Evolutionary conservation across 1,140 invertebrate genomes (phyloP), one percentile per base, ranked within the genome.

Genomic region (Cryptotermes secundus): DNA sequence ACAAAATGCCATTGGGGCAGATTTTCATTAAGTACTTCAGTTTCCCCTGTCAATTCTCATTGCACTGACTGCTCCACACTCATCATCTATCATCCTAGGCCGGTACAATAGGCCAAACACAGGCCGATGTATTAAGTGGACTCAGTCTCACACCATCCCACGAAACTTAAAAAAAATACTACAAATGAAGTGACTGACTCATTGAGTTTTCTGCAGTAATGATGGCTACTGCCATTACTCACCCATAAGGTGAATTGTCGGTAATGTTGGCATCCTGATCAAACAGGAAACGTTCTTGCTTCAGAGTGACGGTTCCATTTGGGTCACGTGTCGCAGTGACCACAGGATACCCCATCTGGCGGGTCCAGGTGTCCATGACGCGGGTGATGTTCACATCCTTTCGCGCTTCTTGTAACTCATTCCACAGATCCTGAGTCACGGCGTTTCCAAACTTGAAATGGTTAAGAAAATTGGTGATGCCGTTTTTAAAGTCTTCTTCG

Each of bases 331-430:
- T 90, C 4, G 96, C 93, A 3, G 90, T 93, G 0, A 99, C 90
- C 0, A 98, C 91, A 0, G 98, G 97, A 86, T 95, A 96, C 14
- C 97, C 97, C 95, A 96, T 98, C 90, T 99, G 97, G 59, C 93
- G 91, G 0, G 96, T 97, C 96, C 97, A 99, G 0, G 96, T 97
- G 86, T 97, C 94, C 95, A 99, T 96, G 80, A 99, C 95, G 31
- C 92, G 88, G 0, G 93, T 93, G 12, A 95, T 89, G 86, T 94
- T 91, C 24, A 92, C 85, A 86, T 90, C 86, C 19, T 53, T 42
- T 10, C 80, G 16, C 84, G 84, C 42, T 86, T 85, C 16, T 91
- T 95, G 90, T 88, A 95, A 87, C 86, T 93, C 93, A 0, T 91
- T 88, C 88, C 96, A 94, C 34, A 98, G 91, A 89, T 98, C 94